Percentiles rank a stretch among this genome's conserved stretches.
Evolutionary conservation across 2,888 invertebrate genomes (phyloP).

Genomic region (Melinaea menophilus): DNA sequence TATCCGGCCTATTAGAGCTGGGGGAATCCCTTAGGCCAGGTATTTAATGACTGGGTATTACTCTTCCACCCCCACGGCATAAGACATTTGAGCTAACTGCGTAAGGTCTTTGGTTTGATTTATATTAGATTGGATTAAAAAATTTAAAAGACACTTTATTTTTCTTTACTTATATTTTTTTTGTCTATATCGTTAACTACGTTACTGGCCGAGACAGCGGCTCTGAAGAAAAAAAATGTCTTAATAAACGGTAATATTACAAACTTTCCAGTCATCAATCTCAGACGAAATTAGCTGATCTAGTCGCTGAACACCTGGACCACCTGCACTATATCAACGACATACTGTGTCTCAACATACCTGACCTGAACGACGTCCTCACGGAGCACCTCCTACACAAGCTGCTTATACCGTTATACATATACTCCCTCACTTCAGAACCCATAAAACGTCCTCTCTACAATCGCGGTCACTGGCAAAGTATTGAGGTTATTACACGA

Average conservation of each 20-base stretch:
- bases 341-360: constrained; percentile 94
- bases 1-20: too few relatives aligned
- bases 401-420: constrained; percentile 94
- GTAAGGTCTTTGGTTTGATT: too few relatives aligned
- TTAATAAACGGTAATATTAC: constrained; percentile 1
- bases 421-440: constrained; percentile 87
- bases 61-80: too few relatives aligned
- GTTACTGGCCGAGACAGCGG: too few relatives aligned
- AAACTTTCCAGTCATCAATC: constrained; percentile 88
- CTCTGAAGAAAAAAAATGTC: too few relatives aligned
- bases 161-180: too few relatives aligned
- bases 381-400: constrained; percentile 96
- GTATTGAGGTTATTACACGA: constrained; percentile 80
- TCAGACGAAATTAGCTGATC: constrained; percentile 91
- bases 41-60: too few relatives aligned
- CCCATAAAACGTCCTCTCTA: constrained; percentile 49
- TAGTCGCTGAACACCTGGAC: constrained; percentile 98
- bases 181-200: too few relatives aligned
- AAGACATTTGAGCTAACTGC: too few relatives aligned
- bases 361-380: constrained; percentile 94
- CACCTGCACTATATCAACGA: constrained; percentile 98
- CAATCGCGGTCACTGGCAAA: constrained; percentile 67
- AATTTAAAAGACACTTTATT: too few relatives aligned
- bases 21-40: too few relatives aligned
- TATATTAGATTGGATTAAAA: too few relatives aligned